Evolutionary conservation across 2,888 invertebrate genomes (phyloP).

Genomic region (Ormia ochracea): DNA sequence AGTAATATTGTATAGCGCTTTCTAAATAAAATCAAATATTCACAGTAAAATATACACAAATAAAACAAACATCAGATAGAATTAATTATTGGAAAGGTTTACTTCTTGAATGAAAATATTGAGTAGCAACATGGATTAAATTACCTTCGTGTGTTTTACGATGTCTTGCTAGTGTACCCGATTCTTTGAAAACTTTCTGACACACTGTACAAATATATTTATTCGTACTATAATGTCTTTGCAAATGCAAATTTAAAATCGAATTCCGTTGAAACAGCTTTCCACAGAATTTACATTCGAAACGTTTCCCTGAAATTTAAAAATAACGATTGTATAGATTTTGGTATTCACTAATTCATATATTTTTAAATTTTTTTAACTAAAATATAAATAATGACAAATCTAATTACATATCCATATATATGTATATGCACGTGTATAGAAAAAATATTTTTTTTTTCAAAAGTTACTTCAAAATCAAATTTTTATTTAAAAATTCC

Average conservation of each 20-base stretch:
- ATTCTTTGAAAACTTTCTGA: conserved; percentile 82
- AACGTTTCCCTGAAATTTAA: conserved; percentile 75
- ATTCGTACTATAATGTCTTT: conserved; percentile 78
- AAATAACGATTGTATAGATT: too few relatives aligned
- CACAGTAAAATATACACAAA: not conserved
- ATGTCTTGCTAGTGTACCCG: conserved; percentile 84
- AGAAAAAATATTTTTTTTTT: too few relatives aligned
- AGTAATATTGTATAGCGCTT: conserved; percentile 82
- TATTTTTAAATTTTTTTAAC: not conserved
- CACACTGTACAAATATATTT: conserved; percentile 82
- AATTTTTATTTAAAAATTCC: too few relatives aligned
- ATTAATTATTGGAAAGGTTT: too few relatives aligned
- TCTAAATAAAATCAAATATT: conserved; percentile 76
- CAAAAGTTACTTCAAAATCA: too few relatives aligned
- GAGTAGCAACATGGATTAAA: not conserved
- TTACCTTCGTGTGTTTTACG: conserved; percentile 83
- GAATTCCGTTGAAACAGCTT: conserved; percentile 81
- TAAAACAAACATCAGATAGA: too few relatives aligned
- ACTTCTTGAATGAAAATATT: too few relatives aligned
- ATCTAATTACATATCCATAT: too few relatives aligned
- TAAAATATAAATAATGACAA: too few relatives aligned
- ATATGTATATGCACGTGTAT: too few relatives aligned
- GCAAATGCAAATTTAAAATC: conserved; percentile 79
- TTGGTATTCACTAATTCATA: too few relatives aligned
- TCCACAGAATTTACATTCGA: conserved; percentile 80